Conservation (phyloP, 2,888 invertebrate species). For the Hirtodrosophila trivittata region DNA sequence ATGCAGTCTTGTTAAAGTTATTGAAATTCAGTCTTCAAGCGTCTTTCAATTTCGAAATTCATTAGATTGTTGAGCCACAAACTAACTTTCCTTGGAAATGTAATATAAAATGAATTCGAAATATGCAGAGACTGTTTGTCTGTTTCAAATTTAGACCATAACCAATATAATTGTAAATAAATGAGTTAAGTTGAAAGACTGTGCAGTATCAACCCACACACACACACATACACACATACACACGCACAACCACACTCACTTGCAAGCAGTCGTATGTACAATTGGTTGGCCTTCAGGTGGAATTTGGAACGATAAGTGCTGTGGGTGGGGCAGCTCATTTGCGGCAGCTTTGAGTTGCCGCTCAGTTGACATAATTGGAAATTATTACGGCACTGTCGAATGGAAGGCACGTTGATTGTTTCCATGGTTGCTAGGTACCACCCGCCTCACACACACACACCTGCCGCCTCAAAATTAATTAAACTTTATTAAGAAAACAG, state of each 20-base stretch:
- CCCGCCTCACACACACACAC: not conserved
- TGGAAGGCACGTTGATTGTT: slow-evolving; percentile 14
- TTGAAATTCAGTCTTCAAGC: no score
- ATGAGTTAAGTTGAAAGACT: slow-evolving; percentile 15
- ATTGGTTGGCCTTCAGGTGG: slow-evolving; percentile 7
- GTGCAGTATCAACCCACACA: not conserved
- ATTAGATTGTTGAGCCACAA: no score
- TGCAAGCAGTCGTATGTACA: not conserved
- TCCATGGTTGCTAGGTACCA: slow-evolving; percentile 1
- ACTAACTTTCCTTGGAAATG: no score
- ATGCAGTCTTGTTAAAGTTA: no score
- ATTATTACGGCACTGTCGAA: slow-evolving; percentile 33
- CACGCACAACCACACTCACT: no score
- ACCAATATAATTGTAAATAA: slow-evolving; percentile 32
- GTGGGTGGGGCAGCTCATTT: slow-evolving; percentile 12
- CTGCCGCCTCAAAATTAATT: slow-evolving; percentile 36
- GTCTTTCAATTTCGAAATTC: no score
- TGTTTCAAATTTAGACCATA: slow-evolving; percentile 3
- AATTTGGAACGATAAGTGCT: not conserved
- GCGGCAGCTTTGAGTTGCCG: slow-evolving; percentile 33
- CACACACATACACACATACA: not conserved
- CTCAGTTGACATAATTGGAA: slow-evolving; percentile 52
- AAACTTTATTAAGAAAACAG: slow-evolving; percentile 36
- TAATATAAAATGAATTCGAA: no score
- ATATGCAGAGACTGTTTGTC: no score